phyloP scores from a whole-genome alignment of 2,797 vertebrate genomes.

The Eulemur coronatus region DNA sequence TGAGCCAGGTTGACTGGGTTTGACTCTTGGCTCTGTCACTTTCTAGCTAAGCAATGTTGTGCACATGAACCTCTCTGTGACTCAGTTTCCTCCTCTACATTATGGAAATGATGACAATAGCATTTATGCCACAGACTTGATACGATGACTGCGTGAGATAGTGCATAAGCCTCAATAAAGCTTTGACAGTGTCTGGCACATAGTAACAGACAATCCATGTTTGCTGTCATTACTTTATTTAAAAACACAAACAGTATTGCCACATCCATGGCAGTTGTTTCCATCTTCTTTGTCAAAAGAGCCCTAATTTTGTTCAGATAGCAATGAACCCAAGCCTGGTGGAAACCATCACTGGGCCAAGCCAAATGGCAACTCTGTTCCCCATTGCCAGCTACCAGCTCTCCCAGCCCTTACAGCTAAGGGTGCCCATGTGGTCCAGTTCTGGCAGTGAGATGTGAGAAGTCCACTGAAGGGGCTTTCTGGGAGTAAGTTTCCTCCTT shows the following conservation, averaged over 20 bases:
- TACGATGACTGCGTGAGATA: not conserved
- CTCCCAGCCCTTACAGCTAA: not conserved
- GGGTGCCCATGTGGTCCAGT: not conserved
- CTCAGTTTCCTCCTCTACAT: not conserved
- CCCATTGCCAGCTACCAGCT: not conserved
- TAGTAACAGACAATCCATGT: not conserved
- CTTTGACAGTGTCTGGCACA: not conserved
- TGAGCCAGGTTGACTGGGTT: not conserved
- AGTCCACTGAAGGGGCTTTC: not conserved
- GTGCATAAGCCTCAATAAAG: accelerated
- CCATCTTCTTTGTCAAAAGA: not conserved
- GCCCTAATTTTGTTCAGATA: not conserved
- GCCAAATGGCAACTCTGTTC: not conserved
- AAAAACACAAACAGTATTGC: not conserved
- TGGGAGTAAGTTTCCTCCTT: not conserved
- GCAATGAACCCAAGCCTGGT: not conserved
- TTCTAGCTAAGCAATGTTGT: not conserved
- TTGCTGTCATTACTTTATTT: not conserved
- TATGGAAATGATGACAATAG: not conserved
- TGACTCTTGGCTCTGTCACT: not conserved
- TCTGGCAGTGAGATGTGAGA: not conserved
- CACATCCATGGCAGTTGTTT: not conserved
- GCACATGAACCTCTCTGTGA: not conserved
- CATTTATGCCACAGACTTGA: not conserved
- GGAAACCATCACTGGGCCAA: not conserved